Conservation (phyloP, 2,113 vertebrate genomes). For the Proterorhinus semilunaris region DNA sequence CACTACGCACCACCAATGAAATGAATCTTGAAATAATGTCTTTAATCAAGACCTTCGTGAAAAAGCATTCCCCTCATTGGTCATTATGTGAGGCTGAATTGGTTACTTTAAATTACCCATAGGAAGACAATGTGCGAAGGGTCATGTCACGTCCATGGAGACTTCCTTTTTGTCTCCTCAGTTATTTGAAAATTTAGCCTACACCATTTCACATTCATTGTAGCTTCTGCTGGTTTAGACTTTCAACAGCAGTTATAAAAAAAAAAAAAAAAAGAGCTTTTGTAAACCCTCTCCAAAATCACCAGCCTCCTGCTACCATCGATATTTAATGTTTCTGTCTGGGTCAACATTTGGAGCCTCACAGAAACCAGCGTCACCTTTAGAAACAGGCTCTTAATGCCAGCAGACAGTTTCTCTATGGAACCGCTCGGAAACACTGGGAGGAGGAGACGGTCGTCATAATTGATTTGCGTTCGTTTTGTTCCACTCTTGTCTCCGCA, state of each 20-base stretch:
- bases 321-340: not conserved
- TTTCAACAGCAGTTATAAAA: no score
- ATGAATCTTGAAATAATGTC: no score
- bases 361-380: not conserved
- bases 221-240: no score
- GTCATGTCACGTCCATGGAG: not conserved
- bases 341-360: not conserved
- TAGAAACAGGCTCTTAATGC: not conserved
- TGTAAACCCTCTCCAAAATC: not conserved
- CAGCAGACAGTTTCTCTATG: not conserved
- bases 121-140: not conserved
- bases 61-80: no score
- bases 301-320: not conserved
- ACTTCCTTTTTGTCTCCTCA: no score
- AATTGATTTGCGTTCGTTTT: slow-evolving; percentile 24
- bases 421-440: not conserved
- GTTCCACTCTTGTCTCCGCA: slow-evolving; percentile 14
- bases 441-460: not conserved
- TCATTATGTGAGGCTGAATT: not conserved
- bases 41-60: no score
- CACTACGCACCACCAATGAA: no score
- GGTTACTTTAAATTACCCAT: not conserved
- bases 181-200: no score
- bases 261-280: not conserved
- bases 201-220: no score